Evolutionary conservation across 2,888 invertebrate species (phyloP).

Genomic region (Geotrupes spiniger): DNA sequence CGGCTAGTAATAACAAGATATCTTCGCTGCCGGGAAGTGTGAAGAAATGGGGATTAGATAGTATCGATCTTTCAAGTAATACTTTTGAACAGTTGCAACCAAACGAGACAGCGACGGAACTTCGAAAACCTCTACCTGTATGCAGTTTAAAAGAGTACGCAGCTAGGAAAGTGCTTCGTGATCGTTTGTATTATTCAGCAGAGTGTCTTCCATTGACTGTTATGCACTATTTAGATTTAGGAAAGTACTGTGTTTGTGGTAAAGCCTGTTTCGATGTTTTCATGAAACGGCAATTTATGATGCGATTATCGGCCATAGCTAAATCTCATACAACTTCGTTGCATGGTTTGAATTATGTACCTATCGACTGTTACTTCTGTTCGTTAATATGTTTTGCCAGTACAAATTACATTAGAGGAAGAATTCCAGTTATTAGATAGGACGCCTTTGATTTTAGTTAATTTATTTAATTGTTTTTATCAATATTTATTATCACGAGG

Average conservation of each 20-base stretch:
- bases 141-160: constrained; percentile 57
- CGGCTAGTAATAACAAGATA: constrained; percentile 57
- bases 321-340: constrained; percentile 48
- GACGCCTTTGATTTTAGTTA: constrained; percentile 52
- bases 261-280: constrained; percentile 44
- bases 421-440: constrained; percentile 50
- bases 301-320: constrained; percentile 49
- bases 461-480: constrained; percentile 16
- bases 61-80: constrained; percentile 60
- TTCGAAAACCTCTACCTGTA: constrained; percentile 45
- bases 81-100: constrained; percentile 45
- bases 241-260: constrained; percentile 64
- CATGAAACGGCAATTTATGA: constrained; percentile 42
- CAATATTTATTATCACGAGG: too few relatives aligned
- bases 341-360: constrained; percentile 46
- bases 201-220: constrained; percentile 60
- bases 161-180: constrained; percentile 54
- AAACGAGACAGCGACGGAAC: constrained; percentile 11
- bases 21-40: constrained; percentile 60
- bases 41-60: constrained; percentile 54
- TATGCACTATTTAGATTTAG: constrained; percentile 59
- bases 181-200: constrained; percentile 56
- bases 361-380: constrained; percentile 63
- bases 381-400: constrained; percentile 53
- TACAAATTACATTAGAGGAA: constrained; percentile 37